Percentiles rank a stretch among this genome's conserved stretches.
phyloP scores from a whole-genome alignment of 1,140 invertebrate genomes.

The Trichoplusia ni region DNA sequence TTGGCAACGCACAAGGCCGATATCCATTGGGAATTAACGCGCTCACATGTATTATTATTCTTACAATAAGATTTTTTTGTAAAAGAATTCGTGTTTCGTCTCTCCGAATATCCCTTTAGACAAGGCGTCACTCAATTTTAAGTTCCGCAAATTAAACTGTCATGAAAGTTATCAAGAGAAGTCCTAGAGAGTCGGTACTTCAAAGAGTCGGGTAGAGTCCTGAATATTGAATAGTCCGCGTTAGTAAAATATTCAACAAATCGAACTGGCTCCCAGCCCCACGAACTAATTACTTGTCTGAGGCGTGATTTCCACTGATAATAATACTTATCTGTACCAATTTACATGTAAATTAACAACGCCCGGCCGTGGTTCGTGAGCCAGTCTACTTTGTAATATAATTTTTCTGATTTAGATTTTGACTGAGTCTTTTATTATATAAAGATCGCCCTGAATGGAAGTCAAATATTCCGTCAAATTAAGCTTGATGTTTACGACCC shows the following conservation, averaged over 20 bases:
- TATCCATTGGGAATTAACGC: conserved; percentile 20
- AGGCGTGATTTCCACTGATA: conserved; percentile 45
- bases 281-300: conserved; percentile 51
- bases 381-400: conserved; percentile 25
- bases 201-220: conserved; percentile 43
- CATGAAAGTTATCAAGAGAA: conserved; percentile 47
- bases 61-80: not conserved
- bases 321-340: conserved; percentile 39
- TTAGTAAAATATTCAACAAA: conserved; percentile 61
- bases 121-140: conserved; percentile 42
- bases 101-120: not conserved
- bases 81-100: not conserved
- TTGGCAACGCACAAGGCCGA: conserved; percentile 21
- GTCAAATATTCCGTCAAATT: conserved; percentile 16
- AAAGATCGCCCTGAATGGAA: conserved; percentile 5
- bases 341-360: conserved; percentile 40
- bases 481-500: conserved; percentile 9
- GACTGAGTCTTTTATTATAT: not conserved
- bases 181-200: conserved; percentile 34
- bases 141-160: conserved; percentile 59
- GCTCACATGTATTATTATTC: conserved; percentile 1
- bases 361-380: conserved; percentile 18
- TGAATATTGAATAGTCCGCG: conserved; percentile 59
- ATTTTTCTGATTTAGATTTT: conserved; percentile 30
- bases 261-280: conserved; percentile 41